These are phyloP conservation scores for Beris morrisii DNA, from an alignment of 2,888 invertebrate species.

Conservation along the genomic window DNA sequence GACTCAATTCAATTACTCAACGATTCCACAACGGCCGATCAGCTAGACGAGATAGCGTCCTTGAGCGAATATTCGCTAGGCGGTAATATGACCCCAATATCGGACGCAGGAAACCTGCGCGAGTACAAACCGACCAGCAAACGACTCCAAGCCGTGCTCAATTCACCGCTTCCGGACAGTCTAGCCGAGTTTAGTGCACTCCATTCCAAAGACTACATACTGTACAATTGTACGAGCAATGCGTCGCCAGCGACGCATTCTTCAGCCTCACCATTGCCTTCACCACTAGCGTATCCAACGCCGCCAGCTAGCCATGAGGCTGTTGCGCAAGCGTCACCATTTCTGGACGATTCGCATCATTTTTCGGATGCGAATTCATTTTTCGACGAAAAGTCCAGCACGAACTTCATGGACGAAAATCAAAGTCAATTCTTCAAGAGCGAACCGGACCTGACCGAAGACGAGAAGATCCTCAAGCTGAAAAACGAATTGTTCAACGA, in stretches of 20 bases:
- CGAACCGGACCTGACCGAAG: constrained; percentile 47
- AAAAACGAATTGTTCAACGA: constrained; percentile 46
- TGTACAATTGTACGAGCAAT: constrained; percentile 54
- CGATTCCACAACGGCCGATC: constrained; percentile 65
- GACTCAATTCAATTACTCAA: constrained; percentile 67
- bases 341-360: constrained; percentile 53
- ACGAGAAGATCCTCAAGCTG: constrained; percentile 54
- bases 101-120: constrained; percentile 51
- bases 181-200: constrained; percentile 82
- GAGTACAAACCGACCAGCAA: constrained; percentile 42
- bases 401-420: constrained; percentile 47
- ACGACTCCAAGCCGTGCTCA: constrained; percentile 72
- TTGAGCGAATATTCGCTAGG: constrained; percentile 66
- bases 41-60: constrained; percentile 65
- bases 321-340: constrained; percentile 55
- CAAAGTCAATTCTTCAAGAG: constrained; percentile 47
- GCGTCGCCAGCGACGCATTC: constrained; percentile 54
- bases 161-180: constrained; percentile 77
- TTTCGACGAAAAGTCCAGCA: constrained; percentile 51
- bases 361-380: constrained; percentile 53
- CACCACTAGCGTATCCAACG: constrained; percentile 79
- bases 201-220: constrained; percentile 61
- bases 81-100: constrained; percentile 46
- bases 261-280: constrained; percentile 65
- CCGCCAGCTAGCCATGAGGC: constrained; percentile 88